Conservation (phyloP, 2,113 vertebrate genomes). For the Neogale vison region DNA sequence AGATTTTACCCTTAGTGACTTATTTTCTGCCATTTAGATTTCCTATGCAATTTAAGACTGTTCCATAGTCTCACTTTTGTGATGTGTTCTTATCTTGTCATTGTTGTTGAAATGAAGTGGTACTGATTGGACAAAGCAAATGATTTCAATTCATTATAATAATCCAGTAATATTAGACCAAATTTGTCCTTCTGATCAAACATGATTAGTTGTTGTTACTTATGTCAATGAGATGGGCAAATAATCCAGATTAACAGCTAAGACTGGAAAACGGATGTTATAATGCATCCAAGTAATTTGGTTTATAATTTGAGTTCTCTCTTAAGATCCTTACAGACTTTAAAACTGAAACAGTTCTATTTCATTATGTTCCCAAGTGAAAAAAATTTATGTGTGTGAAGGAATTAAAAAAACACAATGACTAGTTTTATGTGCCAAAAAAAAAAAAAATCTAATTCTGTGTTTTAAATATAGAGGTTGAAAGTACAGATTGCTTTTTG, state of each 20-base stretch:
- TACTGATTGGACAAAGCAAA: conserved; percentile 34
- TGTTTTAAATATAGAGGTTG: not conserved
- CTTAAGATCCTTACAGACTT: not conserved
- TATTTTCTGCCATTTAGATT: conserved; percentile 30
- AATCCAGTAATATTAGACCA: not conserved
- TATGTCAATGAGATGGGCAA: not conserved
- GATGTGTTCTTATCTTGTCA: not conserved
- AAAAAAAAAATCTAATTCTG: not conserved
- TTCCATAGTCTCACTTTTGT: not conserved
- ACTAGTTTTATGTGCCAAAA: not conserved
- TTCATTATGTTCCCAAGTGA: not conserved
- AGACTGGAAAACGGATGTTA: not conserved
- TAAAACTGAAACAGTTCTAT: not conserved
- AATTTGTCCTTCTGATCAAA: conserved; percentile 12
- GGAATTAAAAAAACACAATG: not conserved
- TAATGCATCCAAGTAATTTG: conserved; percentile 1
- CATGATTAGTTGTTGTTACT: conserved; percentile 15
- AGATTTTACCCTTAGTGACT: not conserved
- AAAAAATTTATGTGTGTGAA: not conserved
- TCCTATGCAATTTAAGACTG: not conserved
- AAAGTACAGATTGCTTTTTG: not conserved
- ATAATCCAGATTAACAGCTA: not conserved
- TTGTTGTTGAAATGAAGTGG: not conserved
- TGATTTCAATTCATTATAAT: conserved; percentile 27
- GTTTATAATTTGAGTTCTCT: not conserved